Base-by-base conservation (phyloP, 2,797 vertebrate genomes). In the Manis crassicaudata region DNA sequence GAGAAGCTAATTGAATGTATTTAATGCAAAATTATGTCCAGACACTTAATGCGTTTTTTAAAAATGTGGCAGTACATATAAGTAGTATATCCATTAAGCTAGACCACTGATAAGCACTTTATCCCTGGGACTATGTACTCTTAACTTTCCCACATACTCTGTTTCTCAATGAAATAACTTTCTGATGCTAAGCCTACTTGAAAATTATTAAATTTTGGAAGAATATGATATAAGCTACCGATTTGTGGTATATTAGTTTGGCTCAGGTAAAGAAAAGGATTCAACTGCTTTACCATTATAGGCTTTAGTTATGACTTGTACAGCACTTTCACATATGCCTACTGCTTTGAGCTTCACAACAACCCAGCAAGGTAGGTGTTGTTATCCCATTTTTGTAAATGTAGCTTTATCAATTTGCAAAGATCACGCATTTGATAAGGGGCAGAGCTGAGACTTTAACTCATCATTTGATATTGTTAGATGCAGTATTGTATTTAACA, bases 151-250 rank as follows among this genome's bases (percentile, higher is more conserved):
- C 70, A 8, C 58, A 70, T 37, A 54, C 2, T 46, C 18, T 75
- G 32, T 46, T 73, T 40, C 75, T 92, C 23, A 43, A n/a, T 56
- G 46, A 83, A 88, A 68, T 79, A 88, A 86, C 4, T 54, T 91
- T 77, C 54, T 0, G 2, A 65, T 70, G 54, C 10, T 84, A 94
- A 93, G 62, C 11, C 37, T 63, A 54, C 87, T 86, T 90, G 43
- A 65, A 95, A 87, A 92, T 65, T 70, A 37, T 50, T 75, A 75
- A 56, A 83, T 92, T 94, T 97, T 65, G 75, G 18, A 73, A 93
- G 46, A 67, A 88, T 65, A 56, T 13, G 20, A 56, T 54, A 73
- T 35, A 89, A 88, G 46, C 68, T 84, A 43, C 32, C 68, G 54
- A 82, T 54, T 73, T 65, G 63, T 37, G 37, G 43, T 46, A 23